phyloP scores from a whole-genome alignment of 2,797 vertebrate genomes.

The Acanthiza pusilla region DNA sequence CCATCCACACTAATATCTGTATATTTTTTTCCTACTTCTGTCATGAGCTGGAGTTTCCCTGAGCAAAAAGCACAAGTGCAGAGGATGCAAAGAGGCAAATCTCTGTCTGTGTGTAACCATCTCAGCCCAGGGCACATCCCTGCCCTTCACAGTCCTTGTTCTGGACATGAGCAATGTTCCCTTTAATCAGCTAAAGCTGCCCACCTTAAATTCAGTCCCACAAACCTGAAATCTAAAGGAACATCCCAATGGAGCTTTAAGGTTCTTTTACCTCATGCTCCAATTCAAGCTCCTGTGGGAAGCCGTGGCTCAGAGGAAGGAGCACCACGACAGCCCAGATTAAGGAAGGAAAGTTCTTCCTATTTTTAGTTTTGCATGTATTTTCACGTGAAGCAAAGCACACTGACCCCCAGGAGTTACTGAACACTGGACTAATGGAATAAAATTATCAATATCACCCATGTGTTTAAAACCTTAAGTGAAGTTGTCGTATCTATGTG shows the following conservation, averaged over 20 bases:
- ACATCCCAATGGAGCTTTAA: background rate
- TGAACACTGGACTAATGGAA: background rate
- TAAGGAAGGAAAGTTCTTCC: background rate
- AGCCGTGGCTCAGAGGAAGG: background rate
- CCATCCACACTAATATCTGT: background rate
- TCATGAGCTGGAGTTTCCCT: rapidly evolving
- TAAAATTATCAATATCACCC: background rate
- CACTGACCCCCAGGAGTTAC: too few relatives aligned
- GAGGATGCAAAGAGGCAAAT: background rate
- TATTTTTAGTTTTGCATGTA: rapidly evolving
- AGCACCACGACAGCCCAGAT: background rate
- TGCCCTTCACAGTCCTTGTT: background rate
- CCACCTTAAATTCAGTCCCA: background rate
- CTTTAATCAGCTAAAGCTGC: background rate
- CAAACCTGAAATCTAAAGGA: background rate
- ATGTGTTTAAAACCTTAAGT: background rate
- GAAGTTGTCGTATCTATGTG: background rate
- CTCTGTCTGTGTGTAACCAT: background rate
- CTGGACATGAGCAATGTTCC: background rate
- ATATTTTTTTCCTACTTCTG: background rate
- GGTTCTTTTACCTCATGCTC: background rate
- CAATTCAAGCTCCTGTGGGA: background rate
- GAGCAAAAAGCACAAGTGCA: background rate
- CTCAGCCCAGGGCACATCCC: background rate
- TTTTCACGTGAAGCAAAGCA: background rate